These are phyloP conservation scores for Larimichthys crocea DNA, from an alignment of 2,113 vertebrate species.

Conservation along the genomic window DNA sequence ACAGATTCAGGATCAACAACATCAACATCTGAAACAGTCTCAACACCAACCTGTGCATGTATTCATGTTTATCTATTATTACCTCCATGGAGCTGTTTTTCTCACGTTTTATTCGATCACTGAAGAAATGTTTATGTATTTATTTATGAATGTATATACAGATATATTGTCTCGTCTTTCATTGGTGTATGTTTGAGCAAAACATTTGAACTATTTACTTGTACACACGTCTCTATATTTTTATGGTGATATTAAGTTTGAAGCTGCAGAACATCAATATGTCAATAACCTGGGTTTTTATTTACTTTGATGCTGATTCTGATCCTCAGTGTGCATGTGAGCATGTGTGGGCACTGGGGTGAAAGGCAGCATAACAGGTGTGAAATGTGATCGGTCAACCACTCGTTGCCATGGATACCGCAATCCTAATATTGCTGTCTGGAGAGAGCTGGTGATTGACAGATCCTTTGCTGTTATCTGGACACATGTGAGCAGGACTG, in stretches of 20 bases:
- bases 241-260: neutral
- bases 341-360: neutral
- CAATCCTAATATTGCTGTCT: neutral
- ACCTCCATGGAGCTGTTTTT: too few relatives aligned
- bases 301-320: neutral
- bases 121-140: too few relatives aligned
- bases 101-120: too few relatives aligned
- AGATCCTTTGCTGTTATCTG: neutral
- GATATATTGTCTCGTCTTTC: neutral
- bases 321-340: neutral
- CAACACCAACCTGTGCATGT: too few relatives aligned
- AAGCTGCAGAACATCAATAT: too few relatives aligned
- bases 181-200: neutral
- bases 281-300: neutral
- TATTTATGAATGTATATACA: too few relatives aligned
- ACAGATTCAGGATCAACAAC: too few relatives aligned
- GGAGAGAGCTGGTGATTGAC: neutral
- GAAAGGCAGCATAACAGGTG: neutral
- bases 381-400: neutral
- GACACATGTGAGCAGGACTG: neutral
- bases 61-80: too few relatives aligned
- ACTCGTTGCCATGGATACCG: neutral
- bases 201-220: neutral
- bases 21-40: too few relatives aligned
- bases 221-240: neutral